phyloP scores from a whole-genome alignment of 2,113 vertebrate species.

The Mola mola region DNA sequence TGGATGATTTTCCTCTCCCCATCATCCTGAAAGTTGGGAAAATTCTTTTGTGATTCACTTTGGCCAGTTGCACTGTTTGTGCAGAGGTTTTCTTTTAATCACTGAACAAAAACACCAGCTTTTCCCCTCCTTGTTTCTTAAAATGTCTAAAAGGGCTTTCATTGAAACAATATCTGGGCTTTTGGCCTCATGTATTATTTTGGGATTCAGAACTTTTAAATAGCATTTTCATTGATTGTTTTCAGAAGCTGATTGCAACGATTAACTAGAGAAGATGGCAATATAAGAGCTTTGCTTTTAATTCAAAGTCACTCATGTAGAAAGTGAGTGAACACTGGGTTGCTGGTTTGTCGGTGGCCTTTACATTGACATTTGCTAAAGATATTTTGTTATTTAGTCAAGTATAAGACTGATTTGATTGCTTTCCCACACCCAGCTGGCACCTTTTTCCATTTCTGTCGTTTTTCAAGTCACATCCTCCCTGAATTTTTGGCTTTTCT shows the following conservation, averaged over 20 bases:
- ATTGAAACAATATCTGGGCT: no score
- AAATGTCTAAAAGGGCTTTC: background rate
- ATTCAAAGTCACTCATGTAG: background rate
- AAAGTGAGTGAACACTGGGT: background rate
- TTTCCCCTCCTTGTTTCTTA: background rate
- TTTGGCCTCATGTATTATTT: no score
- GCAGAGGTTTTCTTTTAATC: constrained; percentile 10
- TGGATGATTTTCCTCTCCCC: background rate
- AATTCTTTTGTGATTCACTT: constrained; percentile 26
- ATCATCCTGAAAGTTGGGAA: background rate
- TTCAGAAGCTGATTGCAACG: no score
- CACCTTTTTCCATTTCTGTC: constrained; percentile 23
- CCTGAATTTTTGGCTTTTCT: constrained; percentile 31
- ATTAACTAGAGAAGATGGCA: no score
- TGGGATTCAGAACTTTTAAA: background rate
- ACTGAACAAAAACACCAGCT: no score
- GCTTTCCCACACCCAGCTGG: constrained; percentile 20
- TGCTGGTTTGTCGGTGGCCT: constrained; percentile 1
- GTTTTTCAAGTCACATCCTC: constrained; percentile 29
- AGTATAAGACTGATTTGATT: constrained; percentile 27
- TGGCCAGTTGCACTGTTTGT: constrained; percentile 14
- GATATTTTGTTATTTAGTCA: constrained; percentile 14
- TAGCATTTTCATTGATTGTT: no score
- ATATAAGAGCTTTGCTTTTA: background rate
- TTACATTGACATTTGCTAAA: constrained; percentile 5